Base-by-base conservation (phyloP, 2,888 invertebrate genomes). In the Rhagophthalmus giganteus region DNA sequence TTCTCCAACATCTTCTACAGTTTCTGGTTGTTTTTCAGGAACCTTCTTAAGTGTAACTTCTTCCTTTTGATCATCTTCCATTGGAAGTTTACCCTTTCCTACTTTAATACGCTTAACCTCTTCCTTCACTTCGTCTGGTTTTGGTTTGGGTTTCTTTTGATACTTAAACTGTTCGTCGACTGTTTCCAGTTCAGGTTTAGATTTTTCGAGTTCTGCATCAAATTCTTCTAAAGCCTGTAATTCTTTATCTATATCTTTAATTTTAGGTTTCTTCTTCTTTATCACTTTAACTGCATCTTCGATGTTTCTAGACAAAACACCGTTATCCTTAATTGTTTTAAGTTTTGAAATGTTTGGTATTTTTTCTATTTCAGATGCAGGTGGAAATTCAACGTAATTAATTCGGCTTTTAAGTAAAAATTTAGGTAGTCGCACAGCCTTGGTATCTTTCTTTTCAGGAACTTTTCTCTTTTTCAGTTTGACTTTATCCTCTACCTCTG, bases 341-440 rank as follows among this genome's bases (percentile, higher is more conserved):
- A 72, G 56, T 55, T 69, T 53, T 26, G 70, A 70, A 13, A 75
- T 62, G 28, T 64, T 54, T 2, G 71, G 68, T 31, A 57, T 54
- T 16, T 71, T 63, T 51, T 72, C 62, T 20, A 20, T 20, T 20
- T 20, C 20, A 5, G 20, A 20, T 9, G 60, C 42, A 10, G 74
- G 72, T 44, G 76, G 74, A 58, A 77, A 77, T 39, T 76, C 75
- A 1, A 79, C 69, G 60, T 79, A 79, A 37, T 75, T 79, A 12
- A 88, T 85, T 58, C 85, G 79, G 68, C 88, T 88, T 64, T 86
- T 87, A 1, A 89, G 72, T 66, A 84, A 79, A 31, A 87, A 76
- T 69, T 85, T 86, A 1, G 86, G 87, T 39, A 87, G 71, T 45
- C 63, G 62, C 53, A 62, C 42, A 11, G 50, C 44, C 10, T 40